Evolutionary conservation across 2,113 vertebrate genomes (phyloP), one percentile per base, ranked within the genome.

Genomic region (Fregetta grallaria): DNA sequence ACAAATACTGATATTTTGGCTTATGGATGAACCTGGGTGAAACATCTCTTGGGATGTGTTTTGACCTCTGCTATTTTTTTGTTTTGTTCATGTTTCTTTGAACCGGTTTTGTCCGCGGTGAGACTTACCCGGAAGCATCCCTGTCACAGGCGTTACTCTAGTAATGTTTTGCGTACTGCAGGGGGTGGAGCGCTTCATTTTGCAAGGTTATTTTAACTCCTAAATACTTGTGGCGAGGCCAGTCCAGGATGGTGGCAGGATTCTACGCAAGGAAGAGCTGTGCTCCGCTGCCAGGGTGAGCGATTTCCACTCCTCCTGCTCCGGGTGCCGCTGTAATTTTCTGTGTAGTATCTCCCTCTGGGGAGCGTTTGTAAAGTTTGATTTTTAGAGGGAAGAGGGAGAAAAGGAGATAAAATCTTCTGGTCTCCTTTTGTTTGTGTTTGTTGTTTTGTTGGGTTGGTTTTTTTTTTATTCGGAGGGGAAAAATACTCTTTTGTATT

Each of bases 41-140:
- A 90, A 17, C 27, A 42, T 16, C 49, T 81, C 38, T 42, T 75
- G 42, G 18, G n/a, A 26, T 65, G 15, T 50, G 34, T 87, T 96
- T 90, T 56, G 44, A 58, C 15, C 5, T 66, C 17, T 68, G 0
- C 3, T 36, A 22, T 8, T 36, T 77, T 52, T 62, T 36, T 11
- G 3, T 73, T 86, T 79, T 27, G 5, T 76, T 76, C 10, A 6
- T 19, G 25, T 49, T 87, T 87, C 52, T 88, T 88, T 53, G 56
- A 76, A 55, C 52, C 2, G 0, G 42, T 68, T 91, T 56, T 79
- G 45, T 67, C 2, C 0, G 13, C 2, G 3, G 3, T 63, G 59
- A 83, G 62, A 19, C 40, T 62, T 13, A 11, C 50, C 52, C 9
- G 12, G 50, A 73, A 88, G 63, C 47, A 86, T 92, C 55, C 26